Percentiles rank a stretch among this genome's conserved stretches.
These are phyloP conservation scores for Bubo blakistoni DNA, from an alignment of 2,113 vertebrate genomes.

Conservation along the genomic window DNA sequence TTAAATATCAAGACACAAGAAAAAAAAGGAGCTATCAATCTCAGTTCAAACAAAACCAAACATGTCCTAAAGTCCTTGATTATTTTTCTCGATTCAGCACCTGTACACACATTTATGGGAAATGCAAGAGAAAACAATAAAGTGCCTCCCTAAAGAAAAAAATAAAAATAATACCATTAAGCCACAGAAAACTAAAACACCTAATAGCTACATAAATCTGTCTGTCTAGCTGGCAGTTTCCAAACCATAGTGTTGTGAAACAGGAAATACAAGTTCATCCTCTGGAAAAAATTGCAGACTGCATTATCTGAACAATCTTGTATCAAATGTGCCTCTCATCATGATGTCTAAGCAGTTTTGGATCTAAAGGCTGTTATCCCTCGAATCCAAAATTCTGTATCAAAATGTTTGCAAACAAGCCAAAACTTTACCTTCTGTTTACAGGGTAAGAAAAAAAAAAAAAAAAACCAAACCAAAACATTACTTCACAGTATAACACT, in stretches of 20 bases:
- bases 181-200: slow-evolving; percentile 18
- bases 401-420: not conserved
- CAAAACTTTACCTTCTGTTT: not conserved
- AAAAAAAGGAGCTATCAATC: not conserved
- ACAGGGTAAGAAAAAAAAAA: not conserved
- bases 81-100: not conserved
- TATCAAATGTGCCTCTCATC: not conserved
- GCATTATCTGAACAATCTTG: not conserved
- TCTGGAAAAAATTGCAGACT: slow-evolving; percentile 5
- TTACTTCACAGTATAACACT: not conserved
- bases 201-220: slow-evolving; percentile 45
- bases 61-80: not conserved
- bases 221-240: slow-evolving; percentile 29
- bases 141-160: not conserved
- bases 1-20: not conserved
- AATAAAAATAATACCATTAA: slow-evolving; percentile 10
- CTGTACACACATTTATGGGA: not conserved
- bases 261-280: slow-evolving; percentile 26
- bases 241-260: slow-evolving; percentile 1
- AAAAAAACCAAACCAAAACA: too few relatives aligned
- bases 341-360: not conserved
- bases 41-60: not conserved
- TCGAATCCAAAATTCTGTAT: not conserved
- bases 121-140: slow-evolving; percentile 16
- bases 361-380: not conserved